phyloP scores from a whole-genome alignment of 2,797 vertebrate species.

The Gymnodraco acuticeps region DNA sequence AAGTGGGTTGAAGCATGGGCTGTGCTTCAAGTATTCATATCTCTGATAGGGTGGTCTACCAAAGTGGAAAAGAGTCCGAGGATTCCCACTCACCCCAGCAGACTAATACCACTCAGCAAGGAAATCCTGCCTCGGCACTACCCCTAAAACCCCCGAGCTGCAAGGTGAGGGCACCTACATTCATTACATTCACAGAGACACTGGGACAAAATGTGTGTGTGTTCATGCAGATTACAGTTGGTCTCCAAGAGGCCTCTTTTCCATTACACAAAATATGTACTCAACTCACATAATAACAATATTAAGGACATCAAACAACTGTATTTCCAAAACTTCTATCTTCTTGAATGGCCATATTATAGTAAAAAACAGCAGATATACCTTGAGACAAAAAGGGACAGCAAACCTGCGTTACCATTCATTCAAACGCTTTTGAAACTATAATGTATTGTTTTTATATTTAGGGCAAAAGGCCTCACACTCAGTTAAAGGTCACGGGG shows the following conservation, averaged over 20 bases:
- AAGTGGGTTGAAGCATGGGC: conserved; percentile 94
- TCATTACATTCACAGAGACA: conserved; percentile 49
- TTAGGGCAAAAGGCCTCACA: not conserved
- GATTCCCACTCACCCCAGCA: conserved; percentile 93
- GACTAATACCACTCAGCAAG: conserved; percentile 91
- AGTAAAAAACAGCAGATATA: not conserved
- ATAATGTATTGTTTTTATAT: not conserved
- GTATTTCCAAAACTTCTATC: not conserved
- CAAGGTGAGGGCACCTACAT: conserved; percentile 87
- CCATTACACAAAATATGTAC: not conserved
- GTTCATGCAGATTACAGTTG: conserved; percentile 12
- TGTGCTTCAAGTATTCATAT: conserved; percentile 98
- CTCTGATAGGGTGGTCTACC: conserved; percentile 93
- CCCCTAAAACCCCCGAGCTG: conserved; percentile 91
- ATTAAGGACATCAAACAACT: not conserved
- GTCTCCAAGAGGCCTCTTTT: not conserved
- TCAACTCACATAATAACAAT: too few relatives aligned
- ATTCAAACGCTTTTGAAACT: not conserved
- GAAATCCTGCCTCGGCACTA: conserved; percentile 91
- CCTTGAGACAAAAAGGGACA: not conserved
- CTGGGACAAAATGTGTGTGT: conserved; percentile 20
- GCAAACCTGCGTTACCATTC: not conserved
- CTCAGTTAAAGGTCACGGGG: conserved; percentile 40
- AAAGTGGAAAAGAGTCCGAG: conserved; percentile 93
- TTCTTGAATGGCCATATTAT: not conserved